phyloP scores from a whole-genome alignment of 2,797 vertebrate genomes.

The Eptatretus atami region DNA sequence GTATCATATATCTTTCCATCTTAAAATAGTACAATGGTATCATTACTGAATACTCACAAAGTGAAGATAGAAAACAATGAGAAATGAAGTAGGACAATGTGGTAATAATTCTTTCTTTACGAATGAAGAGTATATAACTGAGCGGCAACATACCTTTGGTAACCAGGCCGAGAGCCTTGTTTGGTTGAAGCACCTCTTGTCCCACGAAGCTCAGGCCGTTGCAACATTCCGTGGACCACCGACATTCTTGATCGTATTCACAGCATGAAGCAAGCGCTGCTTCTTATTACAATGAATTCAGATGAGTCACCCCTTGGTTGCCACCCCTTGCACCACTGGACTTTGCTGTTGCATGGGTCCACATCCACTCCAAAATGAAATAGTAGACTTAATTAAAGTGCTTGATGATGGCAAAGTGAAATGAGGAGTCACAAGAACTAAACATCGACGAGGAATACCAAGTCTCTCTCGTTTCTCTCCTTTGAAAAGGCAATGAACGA shows the following conservation, averaged over 20 bases:
- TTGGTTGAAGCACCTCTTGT: background rate
- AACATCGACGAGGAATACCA: background rate
- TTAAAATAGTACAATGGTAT: background rate
- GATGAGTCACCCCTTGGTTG: background rate
- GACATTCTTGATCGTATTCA: background rate
- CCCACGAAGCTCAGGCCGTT: background rate
- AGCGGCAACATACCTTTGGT: too few species aligned
- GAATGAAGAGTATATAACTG: too few species aligned
- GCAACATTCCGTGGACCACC: background rate
- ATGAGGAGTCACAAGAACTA: background rate
- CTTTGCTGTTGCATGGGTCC: background rate
- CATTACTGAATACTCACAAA: too few species aligned
- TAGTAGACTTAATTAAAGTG: background rate
- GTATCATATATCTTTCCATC: background rate
- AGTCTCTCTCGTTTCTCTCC: background rate
- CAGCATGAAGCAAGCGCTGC: background rate
- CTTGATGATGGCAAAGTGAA: background rate
- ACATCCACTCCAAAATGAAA: background rate
- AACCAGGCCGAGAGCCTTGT: background rate
- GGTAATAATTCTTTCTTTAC: too few species aligned
- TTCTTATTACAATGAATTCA: background rate
- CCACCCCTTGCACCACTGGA: background rate
- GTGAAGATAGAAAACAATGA: too few species aligned
- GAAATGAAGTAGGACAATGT: too few species aligned
- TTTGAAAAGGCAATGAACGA: background rate